A percentile compares a stretch with the other conserved stretches of the same genome.
Evolutionary conservation across 2,113 vertebrate species (phyloP).

Genomic region (Phyllostomus hastatus): DNA sequence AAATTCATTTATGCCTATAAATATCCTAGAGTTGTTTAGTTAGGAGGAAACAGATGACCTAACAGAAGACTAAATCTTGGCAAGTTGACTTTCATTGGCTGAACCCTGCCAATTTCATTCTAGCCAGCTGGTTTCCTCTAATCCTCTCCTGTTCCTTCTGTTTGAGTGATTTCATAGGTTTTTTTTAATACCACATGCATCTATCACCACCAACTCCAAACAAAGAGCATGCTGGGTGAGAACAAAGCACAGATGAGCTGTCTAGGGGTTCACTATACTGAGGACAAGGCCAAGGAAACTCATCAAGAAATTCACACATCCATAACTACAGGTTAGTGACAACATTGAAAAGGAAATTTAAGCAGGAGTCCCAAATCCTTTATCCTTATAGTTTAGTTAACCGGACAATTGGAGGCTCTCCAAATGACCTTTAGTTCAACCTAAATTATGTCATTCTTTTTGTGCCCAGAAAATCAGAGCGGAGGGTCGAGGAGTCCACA

Average conservation of each 20-base stretch:
- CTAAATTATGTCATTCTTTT: slow-evolving; percentile 50
- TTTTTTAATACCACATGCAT: slow-evolving; percentile 67
- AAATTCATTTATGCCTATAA: slow-evolving; percentile 82
- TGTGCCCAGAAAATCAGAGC: neutral
- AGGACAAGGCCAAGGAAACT: slow-evolving; percentile 67
- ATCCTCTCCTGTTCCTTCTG: slow-evolving; percentile 75
- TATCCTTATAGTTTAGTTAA: slow-evolving; percentile 60
- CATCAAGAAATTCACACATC: slow-evolving; percentile 67
- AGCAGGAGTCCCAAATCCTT: neutral
- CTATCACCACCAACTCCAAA: slow-evolving; percentile 67
- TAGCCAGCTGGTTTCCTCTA: slow-evolving; percentile 78
- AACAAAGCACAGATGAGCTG: slow-evolving; percentile 77
- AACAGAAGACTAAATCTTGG: slow-evolving; percentile 82
- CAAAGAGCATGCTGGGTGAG: slow-evolving; percentile 75
- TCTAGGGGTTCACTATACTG: slow-evolving; percentile 58
- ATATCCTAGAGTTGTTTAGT: slow-evolving; percentile 78
- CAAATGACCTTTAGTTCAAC: slow-evolving; percentile 57
- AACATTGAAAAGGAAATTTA: slow-evolving; percentile 57
- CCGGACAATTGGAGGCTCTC: slow-evolving; percentile 47
- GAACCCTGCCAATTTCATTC: slow-evolving; percentile 80
- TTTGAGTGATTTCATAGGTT: slow-evolving; percentile 75
- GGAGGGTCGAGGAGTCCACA: neutral
- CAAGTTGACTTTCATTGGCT: slow-evolving; percentile 74
- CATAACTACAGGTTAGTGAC: slow-evolving; percentile 61
- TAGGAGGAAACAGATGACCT: slow-evolving; percentile 82